Evolutionary conservation across 2,113 vertebrate genomes (phyloP).

Genomic region (Tamias sibiricus): DNA sequence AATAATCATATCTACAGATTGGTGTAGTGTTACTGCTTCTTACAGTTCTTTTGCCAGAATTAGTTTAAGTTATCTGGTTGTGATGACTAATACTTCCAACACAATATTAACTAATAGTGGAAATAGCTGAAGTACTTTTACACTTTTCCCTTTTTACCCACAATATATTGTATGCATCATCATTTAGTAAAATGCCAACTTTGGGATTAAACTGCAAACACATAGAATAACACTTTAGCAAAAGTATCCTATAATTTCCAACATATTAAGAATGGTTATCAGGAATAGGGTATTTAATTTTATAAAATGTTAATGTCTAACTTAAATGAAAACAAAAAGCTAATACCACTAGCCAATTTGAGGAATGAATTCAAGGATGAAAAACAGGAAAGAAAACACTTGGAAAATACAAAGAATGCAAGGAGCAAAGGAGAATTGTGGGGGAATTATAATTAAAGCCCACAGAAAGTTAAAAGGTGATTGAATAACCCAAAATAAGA

Average conservation of each 20-base stretch:
- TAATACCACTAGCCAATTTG: not conserved
- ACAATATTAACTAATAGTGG: not conserved
- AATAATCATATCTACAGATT: not conserved
- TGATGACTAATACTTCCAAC: not conserved
- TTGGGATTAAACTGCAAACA: not conserved
- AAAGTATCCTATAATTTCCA: not conserved
- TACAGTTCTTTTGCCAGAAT: not conserved
- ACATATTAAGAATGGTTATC: not conserved
- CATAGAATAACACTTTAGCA: not conserved
- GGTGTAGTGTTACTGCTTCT: not conserved
- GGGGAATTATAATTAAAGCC: not conserved
- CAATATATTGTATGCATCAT: not conserved
- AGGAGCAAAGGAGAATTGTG: not conserved
- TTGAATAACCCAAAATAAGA: not conserved
- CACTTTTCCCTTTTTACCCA: not conserved
- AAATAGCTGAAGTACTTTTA: not conserved
- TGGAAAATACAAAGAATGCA: not conserved
- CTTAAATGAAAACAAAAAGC: constrained; percentile 20
- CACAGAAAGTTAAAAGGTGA: not conserved
- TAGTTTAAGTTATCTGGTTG: not conserved
- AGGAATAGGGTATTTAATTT: not conserved
- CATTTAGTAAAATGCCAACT: not conserved
- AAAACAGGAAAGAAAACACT: not conserved
- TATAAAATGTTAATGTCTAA: not conserved
- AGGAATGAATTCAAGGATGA: not conserved